A percentile compares a stretch with the other conserved stretches of the same genome.
Evolutionary conservation across 1,140 invertebrate species (phyloP).

Genomic region (Coelopa frigida): DNA sequence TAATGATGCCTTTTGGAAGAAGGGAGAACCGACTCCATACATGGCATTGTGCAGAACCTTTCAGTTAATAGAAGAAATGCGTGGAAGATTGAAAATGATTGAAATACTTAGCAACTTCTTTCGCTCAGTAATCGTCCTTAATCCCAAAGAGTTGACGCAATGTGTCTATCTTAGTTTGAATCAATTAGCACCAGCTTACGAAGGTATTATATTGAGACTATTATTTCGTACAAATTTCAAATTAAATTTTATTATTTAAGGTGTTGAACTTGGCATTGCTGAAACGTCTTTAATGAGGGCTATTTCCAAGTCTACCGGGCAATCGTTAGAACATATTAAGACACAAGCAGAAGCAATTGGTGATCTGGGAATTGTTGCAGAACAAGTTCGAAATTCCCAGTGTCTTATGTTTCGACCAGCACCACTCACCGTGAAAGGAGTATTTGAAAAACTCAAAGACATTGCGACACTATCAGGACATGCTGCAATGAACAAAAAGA

Average conservation of each 20-base stretch:
- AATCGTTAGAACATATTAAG: slow-evolving; percentile 80
- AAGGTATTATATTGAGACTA: slow-evolving; percentile 51
- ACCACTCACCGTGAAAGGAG: slow-evolving; percentile 57
- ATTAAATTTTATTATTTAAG: slow-evolving; percentile 38
- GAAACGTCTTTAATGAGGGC: slow-evolving; percentile 92
- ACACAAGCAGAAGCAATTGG: slow-evolving; percentile 69
- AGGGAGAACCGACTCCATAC: slow-evolving; percentile 81
- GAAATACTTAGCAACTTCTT: slow-evolving; percentile 93
- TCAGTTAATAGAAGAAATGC: slow-evolving; percentile 83
- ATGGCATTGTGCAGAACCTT: slow-evolving; percentile 85
- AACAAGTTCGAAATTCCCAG: slow-evolving; percentile 83
- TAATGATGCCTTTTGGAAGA: slow-evolving; percentile 81
- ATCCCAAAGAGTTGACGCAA: slow-evolving; percentile 78
- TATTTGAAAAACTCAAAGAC: slow-evolving; percentile 83
- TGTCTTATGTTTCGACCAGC: slow-evolving; percentile 77
- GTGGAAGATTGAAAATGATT: slow-evolving; percentile 86
- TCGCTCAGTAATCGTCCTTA: slow-evolving; percentile 81
- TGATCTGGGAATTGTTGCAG: slow-evolving; percentile 90
- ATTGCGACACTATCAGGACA: slow-evolving; percentile 82
- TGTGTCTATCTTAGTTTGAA: slow-evolving; percentile 95
- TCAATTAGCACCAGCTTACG: slow-evolving; percentile 89
- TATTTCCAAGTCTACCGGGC: slow-evolving; percentile 85
- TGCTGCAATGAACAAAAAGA: too few species aligned
- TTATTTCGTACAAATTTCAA: not conserved
- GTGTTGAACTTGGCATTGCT: slow-evolving; percentile 84